A percentile compares a stretch with the other conserved stretches of the same genome.
phyloP scores from a whole-genome alignment of 2,797 vertebrate genomes.

The Danio jaintianensis region DNA sequence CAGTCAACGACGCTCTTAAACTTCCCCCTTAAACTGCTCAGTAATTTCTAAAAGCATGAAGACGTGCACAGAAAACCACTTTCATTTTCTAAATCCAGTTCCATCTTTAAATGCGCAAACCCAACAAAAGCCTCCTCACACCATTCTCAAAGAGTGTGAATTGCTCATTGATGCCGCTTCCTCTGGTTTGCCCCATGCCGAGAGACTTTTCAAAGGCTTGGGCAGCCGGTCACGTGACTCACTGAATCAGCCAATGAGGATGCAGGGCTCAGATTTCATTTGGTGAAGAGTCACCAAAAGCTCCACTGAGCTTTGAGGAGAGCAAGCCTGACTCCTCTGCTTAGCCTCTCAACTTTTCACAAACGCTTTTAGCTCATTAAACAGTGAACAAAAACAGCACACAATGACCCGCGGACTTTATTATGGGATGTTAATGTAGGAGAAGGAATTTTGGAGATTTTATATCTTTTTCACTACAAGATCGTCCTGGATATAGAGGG shows the following conservation, averaged over 20 bases:
- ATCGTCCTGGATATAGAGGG: slow-evolving; percentile 68
- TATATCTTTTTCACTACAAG: slow-evolving; percentile 69
- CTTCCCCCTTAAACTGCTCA: background rate
- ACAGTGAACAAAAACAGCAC: slow-evolving; percentile 18
- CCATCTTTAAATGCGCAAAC: background rate
- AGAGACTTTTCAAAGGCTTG: slow-evolving; percentile 69
- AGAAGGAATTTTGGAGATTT: slow-evolving; percentile 53
- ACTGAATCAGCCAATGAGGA: slow-evolving; percentile 71
- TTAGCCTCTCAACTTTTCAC: slow-evolving; percentile 58
- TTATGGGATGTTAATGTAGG: slow-evolving; percentile 40
- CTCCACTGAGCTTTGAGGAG: slow-evolving; percentile 55
- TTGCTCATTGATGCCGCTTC: slow-evolving; percentile 1
- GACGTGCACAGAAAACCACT: background rate
- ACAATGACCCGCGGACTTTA: slow-evolving; percentile 7
- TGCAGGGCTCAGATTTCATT: slow-evolving; percentile 81
- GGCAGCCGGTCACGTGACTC: slow-evolving; percentile 77
- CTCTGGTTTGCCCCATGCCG: slow-evolving; percentile 49
- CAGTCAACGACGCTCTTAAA: background rate
- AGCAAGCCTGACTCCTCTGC: slow-evolving; percentile 65
- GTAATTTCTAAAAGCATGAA: background rate
- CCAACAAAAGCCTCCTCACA: background rate
- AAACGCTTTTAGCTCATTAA: slow-evolving; percentile 54
- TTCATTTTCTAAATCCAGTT: background rate
- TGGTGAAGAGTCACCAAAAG: slow-evolving; percentile 66
- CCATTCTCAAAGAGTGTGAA: background rate